Conservation (phyloP, 2,113 vertebrate species). For the Pardalotus punctatus region DNA sequence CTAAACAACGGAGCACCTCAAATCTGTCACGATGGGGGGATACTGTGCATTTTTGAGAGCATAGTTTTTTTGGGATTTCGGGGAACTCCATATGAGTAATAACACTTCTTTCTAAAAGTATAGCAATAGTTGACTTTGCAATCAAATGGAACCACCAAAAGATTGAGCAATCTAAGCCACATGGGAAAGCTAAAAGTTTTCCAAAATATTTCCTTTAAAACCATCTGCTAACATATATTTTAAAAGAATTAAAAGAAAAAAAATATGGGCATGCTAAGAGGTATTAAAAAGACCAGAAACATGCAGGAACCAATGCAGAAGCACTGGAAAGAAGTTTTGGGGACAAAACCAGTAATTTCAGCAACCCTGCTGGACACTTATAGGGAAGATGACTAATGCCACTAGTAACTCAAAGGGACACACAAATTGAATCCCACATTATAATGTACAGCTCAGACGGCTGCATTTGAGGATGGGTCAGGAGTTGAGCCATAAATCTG, state of each 20-base stretch:
- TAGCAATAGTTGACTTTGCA: background rate
- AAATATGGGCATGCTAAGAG: background rate
- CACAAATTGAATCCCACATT: background rate
- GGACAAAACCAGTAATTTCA: background rate
- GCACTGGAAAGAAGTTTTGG: background rate
- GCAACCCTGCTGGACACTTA: background rate
- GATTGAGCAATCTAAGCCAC: background rate
- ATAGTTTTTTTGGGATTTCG: background rate
- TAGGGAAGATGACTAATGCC: background rate
- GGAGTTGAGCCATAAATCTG: conserved; percentile 16
- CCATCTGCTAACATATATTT: background rate
- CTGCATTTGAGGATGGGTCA: conserved; percentile 16
- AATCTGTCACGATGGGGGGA: background rate
- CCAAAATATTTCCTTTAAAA: conserved; percentile 4
- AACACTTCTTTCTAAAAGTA: background rate
- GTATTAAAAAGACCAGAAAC: background rate
- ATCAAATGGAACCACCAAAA: background rate
- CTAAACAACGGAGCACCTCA: background rate
- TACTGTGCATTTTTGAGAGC: background rate
- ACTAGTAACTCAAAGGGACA: conserved; percentile 1
- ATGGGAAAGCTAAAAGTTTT: background rate
- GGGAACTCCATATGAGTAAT: background rate
- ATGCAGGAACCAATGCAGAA: background rate
- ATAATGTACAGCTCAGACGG: background rate
- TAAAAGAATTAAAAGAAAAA: background rate